phyloP scores from a whole-genome alignment of 2,113 vertebrate genomes.

The Syngnathoides biaculeatus region DNA sequence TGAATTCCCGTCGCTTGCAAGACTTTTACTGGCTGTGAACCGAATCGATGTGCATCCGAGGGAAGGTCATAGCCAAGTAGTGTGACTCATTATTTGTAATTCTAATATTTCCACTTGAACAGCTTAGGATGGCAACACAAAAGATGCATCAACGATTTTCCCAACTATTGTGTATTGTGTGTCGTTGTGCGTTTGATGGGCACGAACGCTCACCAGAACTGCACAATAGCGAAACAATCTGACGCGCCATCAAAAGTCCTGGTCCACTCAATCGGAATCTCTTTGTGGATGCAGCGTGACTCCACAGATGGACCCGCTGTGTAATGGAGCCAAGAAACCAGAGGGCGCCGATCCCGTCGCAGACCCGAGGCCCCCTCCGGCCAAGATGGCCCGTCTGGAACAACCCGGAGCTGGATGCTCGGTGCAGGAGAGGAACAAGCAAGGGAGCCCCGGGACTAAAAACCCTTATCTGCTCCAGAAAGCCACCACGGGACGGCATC shows the following conservation, averaged over 20 bases:
- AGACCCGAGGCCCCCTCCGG: slow-evolving; percentile 85
- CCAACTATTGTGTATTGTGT: too few species aligned
- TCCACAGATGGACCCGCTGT: slow-evolving; percentile 86
- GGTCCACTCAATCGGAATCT: not conserved
- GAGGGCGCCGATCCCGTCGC: slow-evolving; percentile 85
- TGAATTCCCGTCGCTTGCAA: slow-evolving; percentile 16
- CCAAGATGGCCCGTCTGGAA: slow-evolving; percentile 92
- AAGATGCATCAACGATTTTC: too few species aligned
- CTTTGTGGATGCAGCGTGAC: slow-evolving; percentile 45
- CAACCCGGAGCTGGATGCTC: slow-evolving; percentile 80
- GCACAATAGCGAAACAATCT: too few species aligned
- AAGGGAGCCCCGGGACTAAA: slow-evolving; percentile 87
- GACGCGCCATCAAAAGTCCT: too few species aligned
- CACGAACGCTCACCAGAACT: not conserved
- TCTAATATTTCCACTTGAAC: too few species aligned
- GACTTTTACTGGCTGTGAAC: slow-evolving; percentile 31
- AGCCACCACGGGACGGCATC: slow-evolving; percentile 74
- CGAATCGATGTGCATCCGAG: slow-evolving; percentile 7
- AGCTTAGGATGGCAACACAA: too few species aligned
- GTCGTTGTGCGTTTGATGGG: not conserved
- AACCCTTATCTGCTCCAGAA: slow-evolving; percentile 83
- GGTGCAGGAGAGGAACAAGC: slow-evolving; percentile 81
- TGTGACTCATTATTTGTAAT: too few species aligned
- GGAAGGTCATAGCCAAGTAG: slow-evolving; percentile 47
- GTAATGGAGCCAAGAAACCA: slow-evolving; percentile 88